phyloP scores from a whole-genome alignment of 2,797 vertebrate genomes.

The Anomalospiza imberbis region DNA sequence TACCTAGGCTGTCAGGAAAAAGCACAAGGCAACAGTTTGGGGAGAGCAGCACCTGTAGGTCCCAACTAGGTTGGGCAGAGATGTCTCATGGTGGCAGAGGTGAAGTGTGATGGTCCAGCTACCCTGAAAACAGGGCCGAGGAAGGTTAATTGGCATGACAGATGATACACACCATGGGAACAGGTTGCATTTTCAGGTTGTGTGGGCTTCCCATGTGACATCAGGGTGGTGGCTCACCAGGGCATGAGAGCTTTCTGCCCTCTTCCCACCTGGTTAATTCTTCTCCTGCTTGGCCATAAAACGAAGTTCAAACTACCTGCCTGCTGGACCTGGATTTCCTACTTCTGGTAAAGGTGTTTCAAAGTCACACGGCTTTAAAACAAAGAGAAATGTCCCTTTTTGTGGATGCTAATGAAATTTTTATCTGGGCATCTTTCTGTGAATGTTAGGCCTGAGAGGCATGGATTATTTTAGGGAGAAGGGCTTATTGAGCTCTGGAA shows the following conservation, averaged over 20 bases:
- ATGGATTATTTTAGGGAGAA: constrained; percentile 25
- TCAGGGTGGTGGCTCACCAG: neutral
- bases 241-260: neutral
- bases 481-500: neutral
- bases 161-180: neutral
- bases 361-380: neutral
- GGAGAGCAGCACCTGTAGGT: neutral
- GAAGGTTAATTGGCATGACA: neutral
- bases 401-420: constrained; percentile 50
- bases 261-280: neutral
- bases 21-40: neutral
- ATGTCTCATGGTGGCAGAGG: neutral
- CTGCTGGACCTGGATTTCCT: neutral
- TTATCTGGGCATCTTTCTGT: constrained; percentile 29
- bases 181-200: neutral
- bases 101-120: neutral
- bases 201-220: accelerated
- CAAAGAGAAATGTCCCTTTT: neutral
- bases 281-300: neutral
- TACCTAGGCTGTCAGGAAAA: neutral
- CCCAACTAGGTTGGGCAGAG: neutral
- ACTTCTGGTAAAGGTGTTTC: neutral
- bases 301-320: neutral
- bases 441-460: constrained; percentile 18
- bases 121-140: accelerated